A percentile compares a stretch with the other conserved stretches of the same genome.
These are phyloP conservation scores for Danio tinwini DNA, from an alignment of 2,797 vertebrate genomes.

Conservation along the genomic window DNA sequence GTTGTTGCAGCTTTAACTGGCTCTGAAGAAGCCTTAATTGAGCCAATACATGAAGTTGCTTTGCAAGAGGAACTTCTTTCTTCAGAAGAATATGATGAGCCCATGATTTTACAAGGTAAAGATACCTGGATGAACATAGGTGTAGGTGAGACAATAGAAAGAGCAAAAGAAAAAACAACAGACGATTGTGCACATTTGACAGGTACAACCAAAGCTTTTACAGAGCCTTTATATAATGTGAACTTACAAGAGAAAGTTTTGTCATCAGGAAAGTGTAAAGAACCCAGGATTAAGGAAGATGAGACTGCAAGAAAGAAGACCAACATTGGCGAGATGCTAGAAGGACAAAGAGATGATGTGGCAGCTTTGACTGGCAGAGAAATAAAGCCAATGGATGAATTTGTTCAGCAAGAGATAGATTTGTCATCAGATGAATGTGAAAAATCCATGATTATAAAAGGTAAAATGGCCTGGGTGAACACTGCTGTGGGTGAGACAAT, in stretches of 20 bases:
- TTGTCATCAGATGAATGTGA: not conserved
- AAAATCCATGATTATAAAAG: not conserved
- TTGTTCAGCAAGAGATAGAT: too few species aligned
- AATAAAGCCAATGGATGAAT: too few species aligned
- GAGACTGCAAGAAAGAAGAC: not conserved
- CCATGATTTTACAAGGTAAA: not conserved
- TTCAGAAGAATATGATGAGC: not conserved
- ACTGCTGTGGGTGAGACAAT: not conserved
- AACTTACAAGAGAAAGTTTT: slow-evolving; percentile 19
- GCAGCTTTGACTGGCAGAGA: too few species aligned
- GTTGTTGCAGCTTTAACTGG: not conserved
- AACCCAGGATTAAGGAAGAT: not conserved
- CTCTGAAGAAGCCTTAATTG: not conserved
- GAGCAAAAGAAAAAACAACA: not conserved
- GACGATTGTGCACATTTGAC: not conserved
- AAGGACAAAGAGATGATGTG: not conserved
- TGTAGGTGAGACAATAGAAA: not conserved
- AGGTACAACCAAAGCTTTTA: not conserved
- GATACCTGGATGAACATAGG: not conserved
- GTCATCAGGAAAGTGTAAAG: not conserved
- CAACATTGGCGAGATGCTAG: not conserved
- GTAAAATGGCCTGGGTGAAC: not conserved
- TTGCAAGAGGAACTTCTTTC: slow-evolving; percentile 9
- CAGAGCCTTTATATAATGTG: not conserved
- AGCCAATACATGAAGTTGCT: not conserved